Evolutionary conservation across 2,113 vertebrate genomes (phyloP), one percentile per base, ranked within the genome.

Genomic region (Zapus hudsonius): DNA sequence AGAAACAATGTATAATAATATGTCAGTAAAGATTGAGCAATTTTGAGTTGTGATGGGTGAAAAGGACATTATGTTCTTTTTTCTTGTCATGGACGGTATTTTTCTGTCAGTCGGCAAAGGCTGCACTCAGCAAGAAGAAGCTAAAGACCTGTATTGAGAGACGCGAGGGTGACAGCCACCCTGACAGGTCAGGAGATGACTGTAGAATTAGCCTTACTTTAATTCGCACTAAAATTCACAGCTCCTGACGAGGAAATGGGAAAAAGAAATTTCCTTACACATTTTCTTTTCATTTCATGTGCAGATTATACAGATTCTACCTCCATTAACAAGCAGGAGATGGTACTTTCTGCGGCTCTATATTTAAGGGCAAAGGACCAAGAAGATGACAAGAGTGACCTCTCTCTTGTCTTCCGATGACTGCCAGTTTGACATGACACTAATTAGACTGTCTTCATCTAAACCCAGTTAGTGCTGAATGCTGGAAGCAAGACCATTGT

Each of bases 1-100:
- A 98, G 98, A 99, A 99, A 99, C 99, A 99, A 99, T 99, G 98
- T 99, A 98, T 99, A 99, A 99, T 99, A 99, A 99, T 99, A 99
- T 99, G 99, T 99, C 99, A 99, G 98, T 98, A 98, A 98, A 99
- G 98, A 99, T 98, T 98, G 99, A 99, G 99, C 99, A 99, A 99
- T 99, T 99, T 99, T 98, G 94, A 99, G 98, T 98, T 98, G 98
- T 97, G 97, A 98, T 98, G 98, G 99, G 98, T 98, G 99, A 99
- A 99, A 99, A 98, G 98, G 99, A 99, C 98, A 99, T 99, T 99
- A 99, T 98, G 98, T 99, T 99, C 98, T 98, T 99, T 99, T 98
- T 99, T 99, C 97, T 98, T 98, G 98, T 98, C 98, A 98, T 98
- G 98, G 98, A 98, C 98, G 98, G 98, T 98, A 98, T 98, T 98